Evolutionary conservation across 2,797 vertebrate species (phyloP).

Genomic region (Cyclura pinguis): DNA sequence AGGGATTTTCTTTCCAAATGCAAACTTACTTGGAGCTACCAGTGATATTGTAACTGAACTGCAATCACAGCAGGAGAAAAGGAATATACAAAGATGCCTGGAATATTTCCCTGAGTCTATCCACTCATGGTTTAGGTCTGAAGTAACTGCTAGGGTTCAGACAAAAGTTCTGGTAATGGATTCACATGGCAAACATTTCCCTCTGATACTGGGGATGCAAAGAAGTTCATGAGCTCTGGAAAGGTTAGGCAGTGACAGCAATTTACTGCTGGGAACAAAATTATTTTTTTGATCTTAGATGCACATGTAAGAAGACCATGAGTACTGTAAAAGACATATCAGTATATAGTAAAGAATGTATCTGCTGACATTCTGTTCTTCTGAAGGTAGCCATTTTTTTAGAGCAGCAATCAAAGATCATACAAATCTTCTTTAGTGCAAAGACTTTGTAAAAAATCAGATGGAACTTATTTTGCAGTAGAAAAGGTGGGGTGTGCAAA

Average conservation of each 20-base stretch:
- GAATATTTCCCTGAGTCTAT: constrained; percentile 17
- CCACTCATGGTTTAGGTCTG: not conserved
- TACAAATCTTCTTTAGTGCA: not conserved
- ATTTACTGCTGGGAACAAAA: not conserved
- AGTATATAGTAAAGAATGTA: not conserved
- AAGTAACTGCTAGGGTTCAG: not conserved
- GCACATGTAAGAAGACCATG: not conserved
- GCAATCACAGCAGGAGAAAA: constrained; percentile 31
- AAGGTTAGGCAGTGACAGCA: not conserved
- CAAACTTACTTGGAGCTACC: constrained; percentile 15
- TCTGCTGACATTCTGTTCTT: not conserved
- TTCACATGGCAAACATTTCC: not conserved
- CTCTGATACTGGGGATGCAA: not conserved
- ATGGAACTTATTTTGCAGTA: constrained; percentile 18
- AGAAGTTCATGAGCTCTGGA: not conserved
- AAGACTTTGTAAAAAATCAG: not conserved
- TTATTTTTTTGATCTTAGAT: not conserved
- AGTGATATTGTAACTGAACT: constrained; percentile 25
- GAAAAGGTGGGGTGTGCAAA: not conserved
- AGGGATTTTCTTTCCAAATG: not conserved
- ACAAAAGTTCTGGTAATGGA: not conserved
- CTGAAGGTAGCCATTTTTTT: not conserved
- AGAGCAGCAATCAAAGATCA: not conserved
- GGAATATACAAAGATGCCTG: not conserved
- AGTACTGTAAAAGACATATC: constrained; percentile 11